A percentile compares a stretch with the other conserved stretches of the same genome.
Conservation (phyloP, 2,888 invertebrate genomes). For the Andrena trimmerana region DNA sequence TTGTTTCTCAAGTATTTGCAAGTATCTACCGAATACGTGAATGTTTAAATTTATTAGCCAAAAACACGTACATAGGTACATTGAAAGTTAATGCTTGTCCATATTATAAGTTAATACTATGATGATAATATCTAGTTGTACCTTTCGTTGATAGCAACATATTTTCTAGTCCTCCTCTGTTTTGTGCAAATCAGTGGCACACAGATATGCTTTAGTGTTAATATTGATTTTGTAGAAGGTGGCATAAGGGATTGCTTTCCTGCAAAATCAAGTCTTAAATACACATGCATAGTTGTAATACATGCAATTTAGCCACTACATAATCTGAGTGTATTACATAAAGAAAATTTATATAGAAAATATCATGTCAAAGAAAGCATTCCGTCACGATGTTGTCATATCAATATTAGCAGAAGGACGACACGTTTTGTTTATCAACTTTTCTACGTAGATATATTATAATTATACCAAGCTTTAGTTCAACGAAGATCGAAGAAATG, state of each 20-base stretch:
- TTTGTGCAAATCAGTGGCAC: slow-evolving; percentile 45
- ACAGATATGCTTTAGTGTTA: slow-evolving; percentile 51
- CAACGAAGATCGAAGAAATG: slow-evolving; percentile 79
- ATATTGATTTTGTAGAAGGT: slow-evolving; percentile 49
- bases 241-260: slow-evolving; percentile 70
- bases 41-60: slow-evolving; percentile 53
- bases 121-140: slow-evolving; percentile 36
- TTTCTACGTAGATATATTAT: slow-evolving; percentile 69
- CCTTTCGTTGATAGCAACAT: slow-evolving; percentile 43
- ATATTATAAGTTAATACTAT: slow-evolving; percentile 51
- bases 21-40: slow-evolving; percentile 46
- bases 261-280: slow-evolving; percentile 56
- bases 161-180: slow-evolving; percentile 48
- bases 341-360: slow-evolving; percentile 55
- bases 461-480: slow-evolving; percentile 71
- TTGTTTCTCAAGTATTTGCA: slow-evolving; percentile 50
- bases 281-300: slow-evolving; percentile 54
- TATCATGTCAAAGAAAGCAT: slow-evolving; percentile 69
- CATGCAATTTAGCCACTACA: slow-evolving; percentile 64
- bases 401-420: slow-evolving; percentile 69
- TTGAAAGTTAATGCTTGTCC: slow-evolving; percentile 54
- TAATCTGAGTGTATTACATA: slow-evolving; percentile 65
- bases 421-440: slow-evolving; percentile 64
- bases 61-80: slow-evolving; percentile 14
- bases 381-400: slow-evolving; percentile 77